Evolutionary conservation across 2,888 invertebrate genomes (phyloP).

Genomic region (Acronicta leporina): DNA sequence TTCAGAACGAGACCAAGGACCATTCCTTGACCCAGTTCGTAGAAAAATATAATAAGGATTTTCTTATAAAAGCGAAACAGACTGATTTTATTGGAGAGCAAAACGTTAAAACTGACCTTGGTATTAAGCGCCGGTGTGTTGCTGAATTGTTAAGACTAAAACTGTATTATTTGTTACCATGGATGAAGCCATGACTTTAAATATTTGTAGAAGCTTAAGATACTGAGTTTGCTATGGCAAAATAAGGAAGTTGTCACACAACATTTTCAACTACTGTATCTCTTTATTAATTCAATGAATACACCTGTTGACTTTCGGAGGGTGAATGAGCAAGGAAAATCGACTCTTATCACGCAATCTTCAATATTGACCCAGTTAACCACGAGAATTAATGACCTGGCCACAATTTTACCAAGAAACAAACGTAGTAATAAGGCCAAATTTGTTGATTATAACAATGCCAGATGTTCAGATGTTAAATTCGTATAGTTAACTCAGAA

Average conservation of each 20-base stretch:
- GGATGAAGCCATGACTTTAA: slow-evolving; percentile 8
- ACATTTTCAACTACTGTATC: slow-evolving; percentile 40
- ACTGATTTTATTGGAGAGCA: slow-evolving; percentile 32
- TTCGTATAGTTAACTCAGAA: no score
- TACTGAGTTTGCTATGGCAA: not conserved
- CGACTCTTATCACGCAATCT: slow-evolving; percentile 72
- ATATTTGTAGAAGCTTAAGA: not conserved
- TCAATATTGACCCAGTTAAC: slow-evolving; percentile 62
- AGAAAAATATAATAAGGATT: slow-evolving; percentile 35
- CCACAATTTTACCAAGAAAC: slow-evolving; percentile 2
- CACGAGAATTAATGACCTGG: slow-evolving; percentile 35
- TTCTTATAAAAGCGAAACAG: slow-evolving; percentile 34
- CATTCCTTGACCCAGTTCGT: slow-evolving; percentile 71
- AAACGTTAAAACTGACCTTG: slow-evolving; percentile 42
- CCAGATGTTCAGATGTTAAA: slow-evolving; percentile 9
- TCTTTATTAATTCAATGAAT: slow-evolving; percentile 75
- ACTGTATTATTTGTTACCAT: slow-evolving; percentile 1
- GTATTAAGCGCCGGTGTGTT: slow-evolving; percentile 25
- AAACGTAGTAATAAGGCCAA: slow-evolving; percentile 12
- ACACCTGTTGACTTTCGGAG: slow-evolving; percentile 78
- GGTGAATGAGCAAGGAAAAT: slow-evolving; percentile 64
- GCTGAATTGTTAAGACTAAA: slow-evolving; percentile 25
- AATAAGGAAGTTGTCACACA: slow-evolving; percentile 9
- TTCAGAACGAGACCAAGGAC: slow-evolving; percentile 56
- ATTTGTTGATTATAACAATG: no score